Percentiles rank a stretch among this genome's conserved stretches.
Evolutionary conservation across 2,113 vertebrate genomes (phyloP).

Genomic region (Lasiurus cinereus): DNA sequence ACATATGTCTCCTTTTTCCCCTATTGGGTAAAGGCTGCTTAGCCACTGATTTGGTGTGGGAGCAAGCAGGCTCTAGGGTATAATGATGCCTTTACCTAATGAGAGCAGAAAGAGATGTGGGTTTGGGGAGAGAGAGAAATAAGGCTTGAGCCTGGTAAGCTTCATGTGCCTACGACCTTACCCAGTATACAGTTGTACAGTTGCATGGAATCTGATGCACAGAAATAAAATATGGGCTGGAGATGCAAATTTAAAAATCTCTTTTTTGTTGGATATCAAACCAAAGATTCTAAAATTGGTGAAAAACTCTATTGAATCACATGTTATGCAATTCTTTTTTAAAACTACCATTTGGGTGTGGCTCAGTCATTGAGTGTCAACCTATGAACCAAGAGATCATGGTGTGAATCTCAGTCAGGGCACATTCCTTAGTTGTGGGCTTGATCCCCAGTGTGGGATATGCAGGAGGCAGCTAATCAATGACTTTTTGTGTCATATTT

Average conservation of each 20-base stretch:
- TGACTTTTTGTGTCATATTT: too few relatives aligned
- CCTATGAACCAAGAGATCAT: too few relatives aligned
- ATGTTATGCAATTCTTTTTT: conserved; percentile 6
- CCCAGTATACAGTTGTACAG: background rate
- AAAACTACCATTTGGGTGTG: conserved; percentile 5
- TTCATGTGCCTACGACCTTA: background rate
- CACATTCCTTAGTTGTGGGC: too few relatives aligned
- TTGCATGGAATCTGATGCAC: background rate
- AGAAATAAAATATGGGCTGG: conserved; percentile 21
- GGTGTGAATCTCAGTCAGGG: too few relatives aligned
- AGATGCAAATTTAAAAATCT: conserved; percentile 23
- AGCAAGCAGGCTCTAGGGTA: background rate
- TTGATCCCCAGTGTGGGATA: too few relatives aligned
- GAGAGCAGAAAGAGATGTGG: background rate
- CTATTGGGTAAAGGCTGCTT: background rate
- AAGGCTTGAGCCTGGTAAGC: background rate
- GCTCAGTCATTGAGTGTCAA: too few relatives aligned
- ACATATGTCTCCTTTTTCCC: too few relatives aligned
- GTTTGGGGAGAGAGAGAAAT: background rate
- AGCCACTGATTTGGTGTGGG: background rate
- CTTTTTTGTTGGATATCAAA: conserved; percentile 29
- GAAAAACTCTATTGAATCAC: background rate
- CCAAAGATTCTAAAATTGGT: conserved; percentile 29
- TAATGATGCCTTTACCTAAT: background rate
- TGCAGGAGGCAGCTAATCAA: too few relatives aligned